Evolutionary conservation across 2,888 invertebrate genomes (phyloP).

Genomic region (Luperina nickerlii): DNA sequence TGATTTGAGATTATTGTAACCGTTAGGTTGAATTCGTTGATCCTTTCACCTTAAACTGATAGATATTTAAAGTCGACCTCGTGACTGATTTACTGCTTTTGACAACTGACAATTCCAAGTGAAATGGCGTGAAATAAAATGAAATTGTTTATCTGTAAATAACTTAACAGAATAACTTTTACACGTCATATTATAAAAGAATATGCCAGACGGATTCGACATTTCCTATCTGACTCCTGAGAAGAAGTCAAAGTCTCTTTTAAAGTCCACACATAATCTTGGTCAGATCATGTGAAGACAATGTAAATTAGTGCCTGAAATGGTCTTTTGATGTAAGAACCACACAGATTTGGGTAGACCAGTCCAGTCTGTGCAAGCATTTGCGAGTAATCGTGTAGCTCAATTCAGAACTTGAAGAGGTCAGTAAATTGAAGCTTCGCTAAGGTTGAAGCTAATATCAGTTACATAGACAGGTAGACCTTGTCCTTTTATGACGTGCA

Average conservation of each 20-base stretch:
- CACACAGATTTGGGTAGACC: background rate
- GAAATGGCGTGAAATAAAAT: background rate
- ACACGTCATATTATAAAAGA: background rate
- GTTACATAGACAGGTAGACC: background rate
- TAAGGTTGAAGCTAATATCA: background rate
- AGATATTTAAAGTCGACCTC: background rate
- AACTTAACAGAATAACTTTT: background rate
- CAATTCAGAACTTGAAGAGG: background rate
- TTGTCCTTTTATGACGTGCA: background rate
- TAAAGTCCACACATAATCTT: too few species aligned
- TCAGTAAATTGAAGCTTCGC: background rate
- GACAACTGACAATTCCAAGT: background rate
- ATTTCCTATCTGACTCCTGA: background rate
- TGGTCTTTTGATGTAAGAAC: background rate
- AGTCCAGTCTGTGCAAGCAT: background rate
- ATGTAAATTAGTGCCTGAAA: background rate
- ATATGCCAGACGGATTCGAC: background rate
- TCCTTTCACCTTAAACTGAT: background rate
- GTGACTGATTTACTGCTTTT: background rate
- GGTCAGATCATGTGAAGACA: background rate
- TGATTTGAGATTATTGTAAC: constrained; percentile 38
- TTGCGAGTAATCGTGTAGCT: background rate
- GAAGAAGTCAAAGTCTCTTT: background rate
- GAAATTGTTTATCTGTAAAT: background rate
- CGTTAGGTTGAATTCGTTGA: constrained; percentile 10